Conservation (phyloP, 2,888 invertebrate genomes). For the Euclidia mi region DNA sequence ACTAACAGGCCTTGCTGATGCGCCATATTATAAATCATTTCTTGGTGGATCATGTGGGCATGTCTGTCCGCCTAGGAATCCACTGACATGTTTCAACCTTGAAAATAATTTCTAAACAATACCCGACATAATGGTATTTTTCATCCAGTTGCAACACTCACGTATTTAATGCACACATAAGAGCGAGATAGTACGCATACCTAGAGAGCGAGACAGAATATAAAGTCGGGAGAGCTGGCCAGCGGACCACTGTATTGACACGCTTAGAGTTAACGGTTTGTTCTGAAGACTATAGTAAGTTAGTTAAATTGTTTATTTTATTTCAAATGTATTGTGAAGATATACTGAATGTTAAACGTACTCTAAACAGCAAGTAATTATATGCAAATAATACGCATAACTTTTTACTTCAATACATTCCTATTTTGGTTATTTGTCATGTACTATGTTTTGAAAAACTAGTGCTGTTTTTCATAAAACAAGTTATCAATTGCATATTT, state of each 20-base stretch:
- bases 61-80: no score
- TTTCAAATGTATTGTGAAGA: no score
- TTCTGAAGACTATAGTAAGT: neutral
- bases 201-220: constrained; percentile 63
- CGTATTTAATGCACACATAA: constrained; percentile 52
- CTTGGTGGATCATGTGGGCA: no score
- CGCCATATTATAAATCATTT: no score
- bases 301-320: neutral
- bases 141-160: constrained; percentile 67
- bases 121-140: constrained; percentile 32
- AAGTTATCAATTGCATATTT: neutral
- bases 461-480: neutral
- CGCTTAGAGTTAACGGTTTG: constrained; percentile 44
- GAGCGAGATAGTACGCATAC: constrained; percentile 62
- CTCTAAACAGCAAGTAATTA: no score
- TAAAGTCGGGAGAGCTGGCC: constrained; percentile 79
- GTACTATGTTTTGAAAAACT: neutral
- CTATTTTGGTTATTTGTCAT: no score
- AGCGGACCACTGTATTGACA: constrained; percentile 74
- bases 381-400: no score
- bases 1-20: no score
- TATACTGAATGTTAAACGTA: no score
- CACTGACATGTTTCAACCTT: neutral
- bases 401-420: no score
- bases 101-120: neutral